These are phyloP conservation scores for Capitulum mitella DNA, from an alignment of 2,888 invertebrate species.

Conservation along the genomic window DNA sequence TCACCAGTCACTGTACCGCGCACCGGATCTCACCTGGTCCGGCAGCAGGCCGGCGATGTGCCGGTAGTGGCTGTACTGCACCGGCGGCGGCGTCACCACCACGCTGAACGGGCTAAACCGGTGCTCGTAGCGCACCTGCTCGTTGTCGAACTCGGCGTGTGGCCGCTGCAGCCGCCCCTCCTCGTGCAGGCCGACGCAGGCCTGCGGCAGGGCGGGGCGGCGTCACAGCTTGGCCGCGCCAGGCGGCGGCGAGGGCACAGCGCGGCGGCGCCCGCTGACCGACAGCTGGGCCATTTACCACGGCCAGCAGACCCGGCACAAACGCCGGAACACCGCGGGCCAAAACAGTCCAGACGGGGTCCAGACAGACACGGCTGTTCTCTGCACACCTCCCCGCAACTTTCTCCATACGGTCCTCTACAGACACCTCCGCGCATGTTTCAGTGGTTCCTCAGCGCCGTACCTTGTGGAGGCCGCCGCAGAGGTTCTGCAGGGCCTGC, in stretches of 20 bases:
- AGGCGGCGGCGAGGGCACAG: neutral
- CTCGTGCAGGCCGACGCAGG: conserved; percentile 78
- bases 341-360: no score
- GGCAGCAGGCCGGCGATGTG: conserved; percentile 58
- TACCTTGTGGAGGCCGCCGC: conserved; percentile 93
- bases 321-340: no score
- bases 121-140: conserved; percentile 89
- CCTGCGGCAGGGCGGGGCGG: conserved; percentile 50
- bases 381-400: no score
- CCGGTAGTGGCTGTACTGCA: conserved; percentile 79
- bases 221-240: neutral
- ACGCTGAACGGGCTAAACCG: conserved; percentile 83
- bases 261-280: neutral
- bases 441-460: no score
- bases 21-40: neutral
- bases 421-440: no score
- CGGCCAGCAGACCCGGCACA: no score
- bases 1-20: no score
- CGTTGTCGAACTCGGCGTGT: conserved; percentile 81
- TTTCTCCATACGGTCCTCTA: no score
- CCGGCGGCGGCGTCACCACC: conserved; percentile 79
- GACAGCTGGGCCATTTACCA: no score
- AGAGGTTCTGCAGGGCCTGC: conserved; percentile 87
- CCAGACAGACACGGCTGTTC: no score
- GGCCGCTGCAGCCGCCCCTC: conserved; percentile 78